These are phyloP conservation scores for Nymphalis c-album DNA, from an alignment of 2,888 invertebrate species.

Conservation along the genomic window DNA sequence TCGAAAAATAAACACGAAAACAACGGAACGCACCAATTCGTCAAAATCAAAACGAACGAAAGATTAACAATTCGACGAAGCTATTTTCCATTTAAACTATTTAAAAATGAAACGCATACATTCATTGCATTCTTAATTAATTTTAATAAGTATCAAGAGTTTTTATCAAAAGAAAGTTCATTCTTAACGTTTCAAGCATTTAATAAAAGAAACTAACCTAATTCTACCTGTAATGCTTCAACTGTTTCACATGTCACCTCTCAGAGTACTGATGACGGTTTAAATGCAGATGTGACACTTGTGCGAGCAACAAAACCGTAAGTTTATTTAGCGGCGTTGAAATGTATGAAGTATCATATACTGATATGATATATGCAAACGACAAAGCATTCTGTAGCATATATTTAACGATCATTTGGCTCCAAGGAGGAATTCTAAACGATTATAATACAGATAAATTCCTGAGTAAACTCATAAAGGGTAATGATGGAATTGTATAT, in stretches of 20 bases:
- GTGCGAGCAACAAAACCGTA: constrained; percentile 16
- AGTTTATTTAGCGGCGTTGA: constrained; percentile 17
- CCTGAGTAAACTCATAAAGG: too few species aligned
- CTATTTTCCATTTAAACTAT: neutral
- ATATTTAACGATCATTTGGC: neutral
- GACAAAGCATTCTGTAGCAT: neutral
- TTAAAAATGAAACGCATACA: neutral
- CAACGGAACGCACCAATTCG: constrained; percentile 26
- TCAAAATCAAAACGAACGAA: constrained; percentile 26
- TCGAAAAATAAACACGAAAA: constrained; percentile 44
- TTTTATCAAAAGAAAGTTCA: neutral
- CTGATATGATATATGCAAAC: constrained; percentile 2
- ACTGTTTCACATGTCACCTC: neutral
- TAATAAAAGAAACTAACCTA: neutral
- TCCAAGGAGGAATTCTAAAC: too few species aligned
- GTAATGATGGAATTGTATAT: too few species aligned
- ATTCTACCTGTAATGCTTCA: neutral
- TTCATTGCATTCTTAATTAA: neutral
- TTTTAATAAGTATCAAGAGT: neutral
- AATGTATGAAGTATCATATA: neutral
- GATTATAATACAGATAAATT: too few species aligned
- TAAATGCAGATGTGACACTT: constrained; percentile 8
- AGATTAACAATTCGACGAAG: neutral
- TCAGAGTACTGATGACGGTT: neutral
- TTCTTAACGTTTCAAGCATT: neutral